These are phyloP conservation scores for Zele albiditarsus DNA, from an alignment of 2,888 invertebrate species.

Conservation along the genomic window DNA sequence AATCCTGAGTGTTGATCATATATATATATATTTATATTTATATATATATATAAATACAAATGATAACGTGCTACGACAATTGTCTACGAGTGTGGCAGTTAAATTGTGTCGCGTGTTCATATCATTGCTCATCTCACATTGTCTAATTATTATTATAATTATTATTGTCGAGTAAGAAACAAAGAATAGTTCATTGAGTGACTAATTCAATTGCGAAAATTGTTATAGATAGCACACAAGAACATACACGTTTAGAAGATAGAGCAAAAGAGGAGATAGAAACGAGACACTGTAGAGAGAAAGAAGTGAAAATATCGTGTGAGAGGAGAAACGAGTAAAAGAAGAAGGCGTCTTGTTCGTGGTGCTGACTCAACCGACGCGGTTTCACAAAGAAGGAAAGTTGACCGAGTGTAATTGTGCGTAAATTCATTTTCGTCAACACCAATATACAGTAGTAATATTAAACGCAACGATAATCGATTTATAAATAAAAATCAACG, in stretches of 20 bases:
- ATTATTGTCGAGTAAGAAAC: slow-evolving; percentile 12
- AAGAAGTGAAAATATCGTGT: slow-evolving; percentile 18
- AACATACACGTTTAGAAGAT: background rate
- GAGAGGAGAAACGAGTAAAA: slow-evolving; percentile 21
- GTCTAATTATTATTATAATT: background rate
- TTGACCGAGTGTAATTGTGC: slow-evolving; percentile 45
- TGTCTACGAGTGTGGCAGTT: slow-evolving; percentile 60
- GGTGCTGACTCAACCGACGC: slow-evolving; percentile 24
- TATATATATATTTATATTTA: background rate
- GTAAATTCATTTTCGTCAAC: slow-evolving; percentile 16
- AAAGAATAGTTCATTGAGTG: background rate
- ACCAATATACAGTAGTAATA: background rate
- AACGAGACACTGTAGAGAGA: background rate
- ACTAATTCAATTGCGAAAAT: background rate
- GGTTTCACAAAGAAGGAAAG: slow-evolving; percentile 42
- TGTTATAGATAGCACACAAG: background rate
- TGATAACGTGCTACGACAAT: slow-evolving; percentile 28
- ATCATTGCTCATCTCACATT: slow-evolving; percentile 7
- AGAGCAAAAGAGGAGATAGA: background rate
- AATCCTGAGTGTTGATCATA: background rate
- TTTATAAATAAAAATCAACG: background rate
- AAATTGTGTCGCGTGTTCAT: slow-evolving; percentile 56
- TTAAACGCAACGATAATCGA: background rate
- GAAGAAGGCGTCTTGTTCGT: slow-evolving; percentile 20
- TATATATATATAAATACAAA: background rate